phyloP scores from a whole-genome alignment of 2,797 vertebrate species.

The Thamnophis elegans region DNA sequence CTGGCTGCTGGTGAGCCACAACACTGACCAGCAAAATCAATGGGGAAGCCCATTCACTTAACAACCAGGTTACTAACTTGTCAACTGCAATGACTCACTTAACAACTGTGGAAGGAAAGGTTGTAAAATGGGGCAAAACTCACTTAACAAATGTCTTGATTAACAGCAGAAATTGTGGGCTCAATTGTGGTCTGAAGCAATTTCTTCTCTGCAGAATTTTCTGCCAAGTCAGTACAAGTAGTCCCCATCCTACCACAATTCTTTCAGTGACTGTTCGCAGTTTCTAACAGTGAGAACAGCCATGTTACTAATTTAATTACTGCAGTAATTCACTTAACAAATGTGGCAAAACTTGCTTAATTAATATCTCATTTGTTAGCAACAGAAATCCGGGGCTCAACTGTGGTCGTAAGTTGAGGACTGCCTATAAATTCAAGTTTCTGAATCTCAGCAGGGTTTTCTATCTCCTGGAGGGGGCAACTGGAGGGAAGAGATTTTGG shows the following conservation, averaged over 20 bases:
- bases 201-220: slow-evolving; percentile 1
- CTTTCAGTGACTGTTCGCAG: too few species aligned
- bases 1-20: too few species aligned
- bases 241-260: too few species aligned
- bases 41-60: neutral
- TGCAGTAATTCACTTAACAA: neutral
- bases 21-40: too few species aligned
- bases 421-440: neutral
- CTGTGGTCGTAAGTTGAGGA: neutral
- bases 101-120: too few species aligned
- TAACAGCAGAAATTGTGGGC: too few species aligned
- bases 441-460: neutral
- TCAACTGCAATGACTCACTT: too few species aligned
- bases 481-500: slow-evolving; percentile 42
- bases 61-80: neutral
- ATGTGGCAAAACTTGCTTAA: neutral
- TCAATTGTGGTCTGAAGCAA: too few species aligned
- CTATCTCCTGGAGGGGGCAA: neutral
- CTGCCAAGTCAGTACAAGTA: neutral
- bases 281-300: too few species aligned
- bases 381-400: neutral
- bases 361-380: neutral
- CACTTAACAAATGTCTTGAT: too few species aligned
- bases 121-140: too few species aligned
- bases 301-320: neutral